Evolutionary conservation across 2,888 invertebrate species (phyloP).

Genomic region (Lathronympha strigana): DNA sequence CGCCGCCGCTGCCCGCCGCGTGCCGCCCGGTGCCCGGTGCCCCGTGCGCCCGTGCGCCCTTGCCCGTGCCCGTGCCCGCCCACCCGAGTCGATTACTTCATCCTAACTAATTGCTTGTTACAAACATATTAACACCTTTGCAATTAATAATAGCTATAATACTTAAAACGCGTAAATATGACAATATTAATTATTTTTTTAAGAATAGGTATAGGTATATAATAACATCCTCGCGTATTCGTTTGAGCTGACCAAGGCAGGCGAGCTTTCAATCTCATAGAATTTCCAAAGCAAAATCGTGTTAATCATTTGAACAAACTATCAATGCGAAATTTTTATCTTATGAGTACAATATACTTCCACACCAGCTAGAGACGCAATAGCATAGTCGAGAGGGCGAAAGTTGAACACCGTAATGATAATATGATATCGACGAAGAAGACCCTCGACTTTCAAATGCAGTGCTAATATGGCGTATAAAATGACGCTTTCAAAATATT

Average conservation of each 20-base stretch:
- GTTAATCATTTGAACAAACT: not conserved
- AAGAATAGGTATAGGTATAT: no score
- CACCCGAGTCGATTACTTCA: slow-evolving; percentile 53
- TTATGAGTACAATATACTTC: slow-evolving; percentile 46
- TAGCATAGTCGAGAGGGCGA: slow-evolving; percentile 52
- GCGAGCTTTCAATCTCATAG: not conserved
- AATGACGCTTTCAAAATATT: slow-evolving; percentile 83
- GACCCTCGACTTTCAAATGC: slow-evolving; percentile 78
- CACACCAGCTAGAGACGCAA: slow-evolving; percentile 47
- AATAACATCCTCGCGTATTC: no score
- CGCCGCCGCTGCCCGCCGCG: no score
- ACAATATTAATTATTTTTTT: not conserved
- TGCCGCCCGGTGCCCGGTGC: no score
- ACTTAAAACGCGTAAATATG: not conserved
- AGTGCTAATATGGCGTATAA: slow-evolving; percentile 81
- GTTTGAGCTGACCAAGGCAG: not conserved
- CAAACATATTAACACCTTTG: slow-evolving; percentile 38
- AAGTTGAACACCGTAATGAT: slow-evolving; percentile 74
- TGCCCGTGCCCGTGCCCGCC: slow-evolving; percentile 49
- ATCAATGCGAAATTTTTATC: not conserved
- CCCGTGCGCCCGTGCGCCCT: no score
- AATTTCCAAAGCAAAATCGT: not conserved
- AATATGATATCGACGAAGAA: slow-evolving; percentile 77
- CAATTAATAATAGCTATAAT: slow-evolving; percentile 20
- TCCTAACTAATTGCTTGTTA: slow-evolving; percentile 44